These are phyloP conservation scores for Threskiornis aethiopicus DNA, from an alignment of 2,797 vertebrate genomes.

Conservation along the genomic window DNA sequence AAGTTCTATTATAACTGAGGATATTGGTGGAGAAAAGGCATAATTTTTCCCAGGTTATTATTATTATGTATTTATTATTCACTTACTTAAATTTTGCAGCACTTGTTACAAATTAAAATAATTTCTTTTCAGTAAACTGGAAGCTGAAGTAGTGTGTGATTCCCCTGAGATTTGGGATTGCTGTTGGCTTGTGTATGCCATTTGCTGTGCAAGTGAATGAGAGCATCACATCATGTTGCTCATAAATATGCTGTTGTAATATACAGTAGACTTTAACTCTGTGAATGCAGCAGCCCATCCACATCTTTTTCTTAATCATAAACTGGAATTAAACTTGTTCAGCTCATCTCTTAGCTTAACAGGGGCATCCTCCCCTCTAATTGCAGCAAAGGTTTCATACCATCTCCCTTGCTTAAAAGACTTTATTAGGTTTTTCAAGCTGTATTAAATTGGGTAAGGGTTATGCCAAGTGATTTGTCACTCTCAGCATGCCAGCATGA, in stretches of 20 bases:
- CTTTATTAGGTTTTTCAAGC: neutral
- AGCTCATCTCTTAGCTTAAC: neutral
- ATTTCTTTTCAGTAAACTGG: neutral
- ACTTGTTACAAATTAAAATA: neutral
- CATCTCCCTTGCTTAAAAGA: neutral
- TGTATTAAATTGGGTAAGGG: neutral
- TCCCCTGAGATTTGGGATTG: neutral
- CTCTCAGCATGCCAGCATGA: neutral
- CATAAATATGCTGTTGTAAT: neutral
- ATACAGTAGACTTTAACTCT: neutral
- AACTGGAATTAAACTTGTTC: neutral
- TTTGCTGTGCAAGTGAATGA: neutral
- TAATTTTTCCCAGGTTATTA: neutral
- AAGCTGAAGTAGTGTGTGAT: neutral
- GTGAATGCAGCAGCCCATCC: neutral
- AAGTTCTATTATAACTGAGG: neutral
- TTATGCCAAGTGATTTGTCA: conserved; percentile 1
- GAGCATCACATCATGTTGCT: neutral
- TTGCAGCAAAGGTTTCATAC: neutral
- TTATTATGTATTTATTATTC: neutral
- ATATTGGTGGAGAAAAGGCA: neutral
- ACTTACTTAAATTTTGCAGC: neutral
- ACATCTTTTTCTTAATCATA: neutral
- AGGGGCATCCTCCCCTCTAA: neutral
- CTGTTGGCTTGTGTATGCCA: neutral